phyloP scores from a whole-genome alignment of 2,113 vertebrate species.

The Chaenogobius annularis region DNA sequence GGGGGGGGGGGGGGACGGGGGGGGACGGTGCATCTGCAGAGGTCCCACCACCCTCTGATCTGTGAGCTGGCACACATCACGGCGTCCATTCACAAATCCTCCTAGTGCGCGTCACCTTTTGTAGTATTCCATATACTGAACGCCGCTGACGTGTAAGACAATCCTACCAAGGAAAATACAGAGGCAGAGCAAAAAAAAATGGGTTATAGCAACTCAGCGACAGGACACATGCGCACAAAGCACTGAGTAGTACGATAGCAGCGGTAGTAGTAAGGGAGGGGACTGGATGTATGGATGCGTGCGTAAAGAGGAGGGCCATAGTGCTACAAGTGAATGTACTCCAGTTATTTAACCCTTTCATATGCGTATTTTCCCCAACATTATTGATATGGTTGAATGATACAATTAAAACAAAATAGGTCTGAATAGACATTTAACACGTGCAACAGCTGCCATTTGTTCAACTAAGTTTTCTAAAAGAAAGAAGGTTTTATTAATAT shows the following conservation, averaged over 20 bases:
- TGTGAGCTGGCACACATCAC: conserved; percentile 79
- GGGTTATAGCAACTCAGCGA: conserved; percentile 69
- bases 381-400: not conserved
- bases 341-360: not conserved
- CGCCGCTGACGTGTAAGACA: conserved; percentile 73
- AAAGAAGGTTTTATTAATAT: not conserved
- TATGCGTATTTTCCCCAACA: not conserved
- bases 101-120: conserved; percentile 73
- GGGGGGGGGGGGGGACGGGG: conserved; percentile 32
- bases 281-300: conserved; percentile 13
- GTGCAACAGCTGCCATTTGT: not conserved
- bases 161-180: conserved; percentile 61
- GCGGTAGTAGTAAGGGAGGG: conserved; percentile 28
- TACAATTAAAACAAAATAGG: not conserved
- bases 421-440: not conserved
- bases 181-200: conserved; percentile 40
- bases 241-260: conserved; percentile 39
- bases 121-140: conserved; percentile 65
- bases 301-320: not conserved
- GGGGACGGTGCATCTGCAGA: conserved; percentile 74
- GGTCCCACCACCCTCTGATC: conserved; percentile 77
- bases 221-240: conserved; percentile 68
- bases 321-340: conserved; percentile 54
- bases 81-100: conserved; percentile 84
- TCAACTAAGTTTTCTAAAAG: not conserved